These are phyloP conservation scores for Melieria crassipennis DNA, from an alignment of 2,888 invertebrate species.

Conservation along the genomic window DNA sequence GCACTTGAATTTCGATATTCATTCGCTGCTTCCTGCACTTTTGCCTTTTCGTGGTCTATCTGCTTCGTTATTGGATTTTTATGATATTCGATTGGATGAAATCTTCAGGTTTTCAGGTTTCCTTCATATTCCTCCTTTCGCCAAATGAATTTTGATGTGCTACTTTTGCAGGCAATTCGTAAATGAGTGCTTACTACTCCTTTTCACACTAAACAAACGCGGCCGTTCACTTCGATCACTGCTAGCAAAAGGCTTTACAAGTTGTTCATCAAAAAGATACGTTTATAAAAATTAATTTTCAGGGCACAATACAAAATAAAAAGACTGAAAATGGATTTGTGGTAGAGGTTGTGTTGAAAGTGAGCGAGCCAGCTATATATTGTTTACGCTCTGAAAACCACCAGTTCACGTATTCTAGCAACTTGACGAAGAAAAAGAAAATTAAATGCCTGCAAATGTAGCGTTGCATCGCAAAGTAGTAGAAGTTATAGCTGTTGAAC, in stretches of 20 bases:
- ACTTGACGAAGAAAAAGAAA: no score
- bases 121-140: no score
- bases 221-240: neutral
- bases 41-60: neutral
- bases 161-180: no score
- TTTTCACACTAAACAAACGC: neutral
- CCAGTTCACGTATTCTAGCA: no score
- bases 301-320: conserved; percentile 9
- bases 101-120: neutral
- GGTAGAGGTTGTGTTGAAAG: no score
- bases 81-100: neutral
- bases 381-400: no score
- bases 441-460: no score
- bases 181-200: no score
- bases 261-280: neutral
- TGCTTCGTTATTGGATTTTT: conserved; percentile 1
- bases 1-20: neutral
- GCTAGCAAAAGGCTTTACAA: neutral
- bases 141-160: no score
- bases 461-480: no score
- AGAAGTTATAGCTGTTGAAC: no score
- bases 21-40: neutral
- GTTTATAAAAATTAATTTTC: conserved; percentile 7
- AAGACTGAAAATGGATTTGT: neutral
- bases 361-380: no score